phyloP scores from a whole-genome alignment of 2,113 vertebrate species.

The Cyprinus carpio region DNA sequence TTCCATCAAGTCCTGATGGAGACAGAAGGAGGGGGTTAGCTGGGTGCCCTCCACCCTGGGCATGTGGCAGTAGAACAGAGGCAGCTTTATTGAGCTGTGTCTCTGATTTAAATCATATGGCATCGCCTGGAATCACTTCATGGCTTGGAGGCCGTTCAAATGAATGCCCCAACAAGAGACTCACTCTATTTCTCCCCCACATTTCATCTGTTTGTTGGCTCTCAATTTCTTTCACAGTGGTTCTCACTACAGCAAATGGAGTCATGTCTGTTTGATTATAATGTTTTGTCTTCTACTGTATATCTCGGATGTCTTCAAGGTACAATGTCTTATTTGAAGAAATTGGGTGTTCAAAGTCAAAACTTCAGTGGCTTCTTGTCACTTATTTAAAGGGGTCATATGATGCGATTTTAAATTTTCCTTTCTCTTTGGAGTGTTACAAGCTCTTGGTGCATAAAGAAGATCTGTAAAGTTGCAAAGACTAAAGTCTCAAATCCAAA shows the following conservation, averaged over 20 bases:
- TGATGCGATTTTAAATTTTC: too few relatives aligned
- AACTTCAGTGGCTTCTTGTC: not conserved
- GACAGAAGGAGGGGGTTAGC: conserved; percentile 28
- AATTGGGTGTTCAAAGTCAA: not conserved
- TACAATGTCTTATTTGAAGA: not conserved
- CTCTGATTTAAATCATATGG: conserved; percentile 76
- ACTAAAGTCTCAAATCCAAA: too few relatives aligned
- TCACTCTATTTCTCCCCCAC: conserved; percentile 10
- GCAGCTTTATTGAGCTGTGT: conserved; percentile 70
- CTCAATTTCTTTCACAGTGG: conserved; percentile 14
- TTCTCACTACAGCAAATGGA: not conserved
- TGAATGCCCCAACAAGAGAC: conserved; percentile 52
- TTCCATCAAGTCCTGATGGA: conserved; percentile 30
- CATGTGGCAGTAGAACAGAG: conserved; percentile 64
- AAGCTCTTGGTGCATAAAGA: too few relatives aligned
- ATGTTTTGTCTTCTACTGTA: not conserved
- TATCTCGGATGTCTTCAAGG: conserved; percentile 1
- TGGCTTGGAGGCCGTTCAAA: conserved; percentile 55
- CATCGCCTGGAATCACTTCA: conserved; percentile 61
- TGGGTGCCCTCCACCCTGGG: conserved; percentile 49
- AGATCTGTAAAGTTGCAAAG: too few relatives aligned
- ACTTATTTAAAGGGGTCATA: not conserved
- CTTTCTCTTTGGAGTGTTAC: too few relatives aligned
- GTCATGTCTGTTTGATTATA: not conserved
- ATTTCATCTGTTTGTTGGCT: not conserved